Base-by-base conservation (phyloP, 2,113 vertebrate genomes). In the Alligator mississippiensis region DNA sequence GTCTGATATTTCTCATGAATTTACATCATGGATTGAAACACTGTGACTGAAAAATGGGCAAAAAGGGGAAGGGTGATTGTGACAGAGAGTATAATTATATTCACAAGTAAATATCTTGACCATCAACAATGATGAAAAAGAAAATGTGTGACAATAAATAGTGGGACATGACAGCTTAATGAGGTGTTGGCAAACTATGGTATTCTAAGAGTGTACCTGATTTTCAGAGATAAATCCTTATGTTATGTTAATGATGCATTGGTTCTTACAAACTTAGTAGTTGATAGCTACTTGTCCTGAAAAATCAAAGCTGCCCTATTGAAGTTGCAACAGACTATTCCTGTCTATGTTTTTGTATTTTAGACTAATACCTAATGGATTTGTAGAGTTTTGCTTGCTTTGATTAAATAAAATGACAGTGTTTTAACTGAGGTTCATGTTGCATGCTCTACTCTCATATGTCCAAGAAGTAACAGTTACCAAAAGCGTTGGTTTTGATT, bases 261-360 rank as follows among this genome's bases (percentile, higher is more conserved):
- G 0, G 2, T 19, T 30, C 14, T 22, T 28, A n/a, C 0, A 77
- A 78, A 63, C 34, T 80, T 72, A 62, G 4, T 55, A 22, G 25
- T 12, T 76, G 66, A 81, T 27, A 77, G 27, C 2, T 79, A 18
- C 11, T 9, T 58, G 18, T 59, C 30, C 57, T 27, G 30, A 63
- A 10, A 58, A 34, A 77, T 7, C 5, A 28, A 74, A 84, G 10
- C 18, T 68, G 64, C 19, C 57, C 38, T 12, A 18, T 22, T 7
- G 15, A 63, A 84, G 21, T 59, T 57, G 60, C 4, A 61, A 55
- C 70, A 70, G 78, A 38, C n/a, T 25, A 87, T 55, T 18, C 17
- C 24, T 68, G 61, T 75, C 30, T 30, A 28, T 47, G 28, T 34
- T 27, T 60, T 47, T 8, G 47, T 47, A 47, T 77, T 21, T 22